Evolutionary conservation across 2,113 vertebrate genomes (phyloP).

Genomic region (Dromaius novaehollandiae): DNA sequence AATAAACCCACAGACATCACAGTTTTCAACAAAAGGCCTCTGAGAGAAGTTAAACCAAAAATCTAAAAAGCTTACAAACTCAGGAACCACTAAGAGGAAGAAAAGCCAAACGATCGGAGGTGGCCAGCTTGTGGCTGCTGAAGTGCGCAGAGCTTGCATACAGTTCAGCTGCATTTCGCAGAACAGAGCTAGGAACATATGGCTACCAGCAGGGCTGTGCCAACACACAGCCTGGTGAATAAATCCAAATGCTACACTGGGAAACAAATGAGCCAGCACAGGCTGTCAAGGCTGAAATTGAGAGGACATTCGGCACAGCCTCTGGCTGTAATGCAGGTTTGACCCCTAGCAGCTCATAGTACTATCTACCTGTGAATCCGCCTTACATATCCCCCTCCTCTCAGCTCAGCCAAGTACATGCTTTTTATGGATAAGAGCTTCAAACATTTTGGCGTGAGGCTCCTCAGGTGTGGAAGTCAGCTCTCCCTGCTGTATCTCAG

Average conservation of each 20-base stretch:
- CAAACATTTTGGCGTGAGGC: background rate
- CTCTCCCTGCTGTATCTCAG: background rate
- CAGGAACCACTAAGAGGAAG: no score
- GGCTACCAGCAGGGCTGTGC: background rate
- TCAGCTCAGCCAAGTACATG: background rate
- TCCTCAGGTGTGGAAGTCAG: background rate
- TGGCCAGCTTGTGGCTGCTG: no score
- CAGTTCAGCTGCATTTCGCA: no score
- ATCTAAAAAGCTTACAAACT: no score
- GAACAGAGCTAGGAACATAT: no score
- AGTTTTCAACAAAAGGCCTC: no score
- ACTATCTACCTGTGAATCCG: background rate
- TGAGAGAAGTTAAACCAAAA: no score
- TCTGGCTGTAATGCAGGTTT: background rate
- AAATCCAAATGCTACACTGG: background rate
- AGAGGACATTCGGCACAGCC: background rate
- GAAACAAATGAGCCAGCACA: background rate
- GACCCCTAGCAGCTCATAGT: background rate
- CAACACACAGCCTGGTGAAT: background rate
- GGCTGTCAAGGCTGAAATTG: background rate
- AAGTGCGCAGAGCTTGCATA: no score
- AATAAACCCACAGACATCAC: no score
- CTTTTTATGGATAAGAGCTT: background rate
- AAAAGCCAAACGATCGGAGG: no score
- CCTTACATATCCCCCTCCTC: rapidly evolving